Conservation (phyloP, 2,113 vertebrate species). For the Sinocyclocheilus rhinocerous region DNA sequence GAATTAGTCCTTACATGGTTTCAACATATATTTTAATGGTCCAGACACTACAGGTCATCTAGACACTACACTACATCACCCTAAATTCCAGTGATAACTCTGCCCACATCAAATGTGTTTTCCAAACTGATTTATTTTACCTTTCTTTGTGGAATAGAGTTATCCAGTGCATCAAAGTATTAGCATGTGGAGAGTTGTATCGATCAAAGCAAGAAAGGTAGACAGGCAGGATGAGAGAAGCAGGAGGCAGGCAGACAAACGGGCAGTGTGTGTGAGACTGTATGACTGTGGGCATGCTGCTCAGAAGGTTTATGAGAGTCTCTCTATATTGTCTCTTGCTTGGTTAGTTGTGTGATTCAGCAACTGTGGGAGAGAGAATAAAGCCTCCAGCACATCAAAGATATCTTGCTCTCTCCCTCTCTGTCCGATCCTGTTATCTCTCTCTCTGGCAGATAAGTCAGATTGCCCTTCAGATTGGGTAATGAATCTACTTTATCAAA, state of each 20-base stretch:
- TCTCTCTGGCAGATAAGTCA: constrained; percentile 53
- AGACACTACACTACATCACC: not conserved
- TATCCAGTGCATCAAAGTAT: not conserved
- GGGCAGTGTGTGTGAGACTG: not conserved
- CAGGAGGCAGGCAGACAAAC: not conserved
- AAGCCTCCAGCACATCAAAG: constrained; percentile 47
- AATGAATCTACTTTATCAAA: constrained; percentile 77
- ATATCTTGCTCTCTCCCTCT: not conserved
- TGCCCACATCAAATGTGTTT: not conserved
- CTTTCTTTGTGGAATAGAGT: not conserved
- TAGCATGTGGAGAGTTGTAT: not conserved
- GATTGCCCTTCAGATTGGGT: constrained; percentile 75
- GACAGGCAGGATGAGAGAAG: not conserved
- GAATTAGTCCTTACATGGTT: too few relatives aligned
- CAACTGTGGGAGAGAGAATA: constrained; percentile 35
- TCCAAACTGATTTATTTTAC: not conserved
- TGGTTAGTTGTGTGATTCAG: constrained; percentile 54
- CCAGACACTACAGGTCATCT: not conserved
- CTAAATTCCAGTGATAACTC: not conserved
- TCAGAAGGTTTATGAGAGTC: constrained; percentile 16
- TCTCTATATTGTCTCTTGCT: constrained; percentile 48
- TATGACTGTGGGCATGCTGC: not conserved
- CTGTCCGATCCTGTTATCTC: constrained; percentile 24
- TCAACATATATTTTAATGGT: not conserved
- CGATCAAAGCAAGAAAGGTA: not conserved